These are phyloP conservation scores for Gyps fulvus DNA, from an alignment of 2,113 vertebrate species.

Conservation along the genomic window DNA sequence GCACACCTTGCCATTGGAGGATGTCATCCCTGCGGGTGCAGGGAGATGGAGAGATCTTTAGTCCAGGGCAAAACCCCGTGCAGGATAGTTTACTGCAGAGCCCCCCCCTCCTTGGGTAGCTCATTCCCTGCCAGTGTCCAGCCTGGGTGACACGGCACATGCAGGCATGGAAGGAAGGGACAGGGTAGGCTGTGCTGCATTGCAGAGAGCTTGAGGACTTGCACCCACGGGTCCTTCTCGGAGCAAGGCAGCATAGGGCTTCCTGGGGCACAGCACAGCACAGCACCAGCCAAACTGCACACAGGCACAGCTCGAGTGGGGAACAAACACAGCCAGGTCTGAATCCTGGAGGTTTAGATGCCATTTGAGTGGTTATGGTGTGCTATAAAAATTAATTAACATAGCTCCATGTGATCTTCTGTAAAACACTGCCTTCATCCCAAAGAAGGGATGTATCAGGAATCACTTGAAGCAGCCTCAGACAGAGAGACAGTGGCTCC, in stretches of 20 bases:
- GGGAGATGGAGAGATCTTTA: background rate
- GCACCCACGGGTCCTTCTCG: background rate
- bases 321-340: background rate
- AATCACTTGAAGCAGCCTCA: background rate
- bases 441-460: background rate
- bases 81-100: background rate
- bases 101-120: too few relatives aligned
- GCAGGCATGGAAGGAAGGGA: background rate
- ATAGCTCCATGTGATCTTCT: background rate
- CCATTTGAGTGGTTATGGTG: background rate
- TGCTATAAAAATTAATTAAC: background rate
- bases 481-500: background rate
- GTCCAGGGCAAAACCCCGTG: background rate
- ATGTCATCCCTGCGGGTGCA: background rate
- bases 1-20: background rate
- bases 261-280: background rate
- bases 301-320: background rate
- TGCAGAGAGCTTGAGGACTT: background rate
- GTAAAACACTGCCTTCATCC: background rate
- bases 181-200: background rate
- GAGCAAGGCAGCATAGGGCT: background rate
- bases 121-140: background rate
- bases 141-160: background rate
- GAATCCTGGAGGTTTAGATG: background rate
- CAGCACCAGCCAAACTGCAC: accelerated